Evolutionary conservation across 1,140 invertebrate genomes (phyloP).

Genomic region (Caerostris extrusa): DNA sequence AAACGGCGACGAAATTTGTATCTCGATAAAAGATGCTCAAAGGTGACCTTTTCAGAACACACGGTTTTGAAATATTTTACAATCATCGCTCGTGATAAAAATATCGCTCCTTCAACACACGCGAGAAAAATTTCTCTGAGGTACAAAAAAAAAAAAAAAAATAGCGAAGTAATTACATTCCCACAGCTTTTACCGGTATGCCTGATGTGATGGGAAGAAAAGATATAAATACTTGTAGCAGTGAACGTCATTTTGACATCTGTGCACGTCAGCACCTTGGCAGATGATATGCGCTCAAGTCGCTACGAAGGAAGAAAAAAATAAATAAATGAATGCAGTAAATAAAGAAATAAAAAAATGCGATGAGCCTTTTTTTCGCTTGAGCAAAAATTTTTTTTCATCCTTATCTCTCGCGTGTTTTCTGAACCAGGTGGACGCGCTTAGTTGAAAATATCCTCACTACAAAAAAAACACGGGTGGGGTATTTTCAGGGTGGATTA

Average conservation of each 20-base stretch:
- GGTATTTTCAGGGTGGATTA: conserved; percentile 50
- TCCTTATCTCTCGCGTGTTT: conserved; percentile 46
- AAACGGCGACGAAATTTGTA: no score
- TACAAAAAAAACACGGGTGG: background rate
- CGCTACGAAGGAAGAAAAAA: conserved; percentile 9
- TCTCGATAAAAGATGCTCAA: background rate
- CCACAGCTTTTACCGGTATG: conserved; percentile 18
- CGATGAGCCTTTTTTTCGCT: background rate
- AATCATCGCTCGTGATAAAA: conserved; percentile 47
- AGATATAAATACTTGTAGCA: conserved; percentile 74
- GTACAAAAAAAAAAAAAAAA: conserved; percentile 13
- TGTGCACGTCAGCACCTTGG: conserved; percentile 73
- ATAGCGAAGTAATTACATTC: conserved; percentile 67
- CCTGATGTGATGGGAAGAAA: conserved; percentile 53
- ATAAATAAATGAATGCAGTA: background rate
- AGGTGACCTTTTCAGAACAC: conserved; percentile 45
- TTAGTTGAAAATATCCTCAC: conserved; percentile 57
- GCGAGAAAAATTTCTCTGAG: conserved; percentile 35
- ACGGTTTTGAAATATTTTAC: conserved; percentile 56
- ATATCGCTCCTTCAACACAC: conserved; percentile 6
- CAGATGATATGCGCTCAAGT: conserved; percentile 65
- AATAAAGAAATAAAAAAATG: background rate
- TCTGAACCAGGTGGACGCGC: conserved; percentile 49
- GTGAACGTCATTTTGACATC: conserved; percentile 70
- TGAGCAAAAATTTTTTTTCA: conserved; percentile 17